Evolutionary conservation across 1,140 invertebrate species (phyloP), one percentile per base, ranked within the genome.

Genomic region (Octopus bimaculoides): DNA sequence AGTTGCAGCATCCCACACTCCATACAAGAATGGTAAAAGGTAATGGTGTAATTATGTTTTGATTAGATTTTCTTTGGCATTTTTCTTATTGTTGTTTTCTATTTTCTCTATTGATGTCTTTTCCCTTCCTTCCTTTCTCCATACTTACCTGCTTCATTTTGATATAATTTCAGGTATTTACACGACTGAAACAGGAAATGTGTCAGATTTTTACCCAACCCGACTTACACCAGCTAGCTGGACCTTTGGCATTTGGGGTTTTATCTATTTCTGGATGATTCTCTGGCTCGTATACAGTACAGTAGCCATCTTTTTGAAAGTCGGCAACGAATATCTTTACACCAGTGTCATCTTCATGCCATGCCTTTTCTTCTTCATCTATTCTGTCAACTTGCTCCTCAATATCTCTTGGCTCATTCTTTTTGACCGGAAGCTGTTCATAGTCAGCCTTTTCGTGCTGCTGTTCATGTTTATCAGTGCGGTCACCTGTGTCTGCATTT

Each of bases 371-470:
- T 85, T 86, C 71, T 56, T 83, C 4, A 73, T 79, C n/a, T 87
- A 86, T 54, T 78, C 83, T 5, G 6, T 86, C 9, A 85, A 85
- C 78, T 77, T 84, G 54, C 75, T 56, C 5, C 76, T 85, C 10
- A 89, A 88, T 77, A 82, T 88, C 69, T 78, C 83, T 14, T 90
- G 89, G 89, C 75, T 89, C 52, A 78, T 89, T 75, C 75, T 87
- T 0, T 89, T 84, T 79, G 87, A 87, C 77, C 78, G 85, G 75
- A 79, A 85, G 69, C 56, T 83, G 20, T 82, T 88, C 20, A 84
- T 84, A 54, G 80, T 79, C 0, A 54, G 83, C 7, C 77, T 83
- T 12, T 80, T 75, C 14, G 66, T 83, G 4, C 61, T 86, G 52
- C 76, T 85, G 10, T 52, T 85, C 10, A 86, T 87, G n/a, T 77